Percentiles rank a stretch among this genome's conserved stretches.
These are phyloP conservation scores for Nannoperca australis DNA, from an alignment of 2,797 vertebrate genomes.

Conservation along the genomic window DNA sequence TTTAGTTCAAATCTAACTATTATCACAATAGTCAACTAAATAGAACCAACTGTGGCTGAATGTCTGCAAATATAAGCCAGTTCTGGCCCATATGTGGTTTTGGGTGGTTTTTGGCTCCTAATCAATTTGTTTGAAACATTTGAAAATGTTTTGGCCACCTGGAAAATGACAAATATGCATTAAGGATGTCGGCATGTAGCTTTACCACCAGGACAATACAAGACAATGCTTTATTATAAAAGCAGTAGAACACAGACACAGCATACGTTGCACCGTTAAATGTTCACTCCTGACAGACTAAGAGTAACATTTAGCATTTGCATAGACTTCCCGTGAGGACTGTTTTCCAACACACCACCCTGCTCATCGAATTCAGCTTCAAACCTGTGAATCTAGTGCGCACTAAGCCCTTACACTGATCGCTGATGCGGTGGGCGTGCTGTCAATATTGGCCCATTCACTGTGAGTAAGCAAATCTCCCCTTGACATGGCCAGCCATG, in stretches of 20 bases:
- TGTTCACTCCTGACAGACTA: slow-evolving; percentile 49
- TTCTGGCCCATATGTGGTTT: neutral
- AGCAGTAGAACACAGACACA: slow-evolving; percentile 12
- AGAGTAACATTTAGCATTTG: slow-evolving; percentile 68
- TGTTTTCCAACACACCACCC: slow-evolving; percentile 64
- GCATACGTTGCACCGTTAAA: slow-evolving; percentile 32
- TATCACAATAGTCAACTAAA: neutral
- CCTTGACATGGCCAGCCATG: slow-evolving; percentile 83
- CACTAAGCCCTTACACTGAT: slow-evolving; percentile 77
- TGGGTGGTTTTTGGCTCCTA: neutral
- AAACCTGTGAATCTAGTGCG: slow-evolving; percentile 60
- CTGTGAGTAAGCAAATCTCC: slow-evolving; percentile 83
- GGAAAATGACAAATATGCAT: neutral
- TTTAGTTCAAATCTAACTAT: neutral
- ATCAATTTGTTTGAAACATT: neutral
- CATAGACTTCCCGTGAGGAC: slow-evolving; percentile 69
- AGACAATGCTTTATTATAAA: neutral
- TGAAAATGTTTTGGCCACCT: neutral
- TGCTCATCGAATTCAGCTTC: slow-evolving; percentile 63
- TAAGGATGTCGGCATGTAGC: neutral
- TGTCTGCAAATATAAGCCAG: neutral
- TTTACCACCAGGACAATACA: neutral
- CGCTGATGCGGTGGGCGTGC: slow-evolving; percentile 79
- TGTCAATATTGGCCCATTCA: slow-evolving; percentile 86
- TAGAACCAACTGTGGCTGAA: neutral